Evolutionary conservation across 2,888 invertebrate species (phyloP).

Genomic region (Hyppa rectilinea): DNA sequence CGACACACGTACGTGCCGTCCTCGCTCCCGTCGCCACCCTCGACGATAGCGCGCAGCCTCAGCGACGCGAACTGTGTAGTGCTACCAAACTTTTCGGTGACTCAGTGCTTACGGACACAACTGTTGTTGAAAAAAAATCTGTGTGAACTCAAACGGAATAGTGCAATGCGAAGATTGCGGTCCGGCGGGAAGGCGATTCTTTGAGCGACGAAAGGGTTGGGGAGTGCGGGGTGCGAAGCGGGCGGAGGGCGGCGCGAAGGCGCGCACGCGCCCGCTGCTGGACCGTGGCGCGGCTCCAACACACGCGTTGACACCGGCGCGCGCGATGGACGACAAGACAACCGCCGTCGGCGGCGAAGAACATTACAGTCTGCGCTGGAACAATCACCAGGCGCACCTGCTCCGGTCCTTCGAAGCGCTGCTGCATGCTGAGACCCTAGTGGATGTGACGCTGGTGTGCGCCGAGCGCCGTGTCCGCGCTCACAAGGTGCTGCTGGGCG

Average conservation of each 20-base stretch:
- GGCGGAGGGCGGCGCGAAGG: conserved; percentile 85
- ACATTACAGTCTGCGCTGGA: conserved; percentile 98
- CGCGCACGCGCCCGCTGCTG: conserved; percentile 85
- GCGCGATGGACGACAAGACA: conserved; percentile 88
- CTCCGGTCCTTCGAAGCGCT: conserved; percentile 97
- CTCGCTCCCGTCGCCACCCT: conserved; percentile 73
- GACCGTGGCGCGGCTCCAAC: conserved; percentile 72
- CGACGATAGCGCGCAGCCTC: conserved; percentile 67
- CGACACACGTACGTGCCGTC: conserved; percentile 80
- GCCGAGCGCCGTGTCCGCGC: conserved; percentile 96
- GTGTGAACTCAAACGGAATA: conserved; percentile 70
- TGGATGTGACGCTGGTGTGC: conserved; percentile 97
- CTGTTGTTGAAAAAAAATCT: conserved; percentile 59
- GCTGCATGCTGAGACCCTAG: conserved; percentile 95
- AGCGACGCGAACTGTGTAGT: conserved; percentile 76
- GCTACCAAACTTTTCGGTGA: conserved; percentile 77
- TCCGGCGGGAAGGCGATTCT: conserved; percentile 82
- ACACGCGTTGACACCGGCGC: conserved; percentile 83
- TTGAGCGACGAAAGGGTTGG: conserved; percentile 87
- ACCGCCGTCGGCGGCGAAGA: conserved; percentile 91
- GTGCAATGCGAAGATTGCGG: conserved; percentile 82
- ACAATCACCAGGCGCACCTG: conserved; percentile 97
- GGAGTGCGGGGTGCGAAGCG: conserved; percentile 82
- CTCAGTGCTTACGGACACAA: conserved; percentile 72
- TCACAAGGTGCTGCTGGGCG: conserved; percentile 97